Evolutionary conservation across 1,140 invertebrate species (phyloP), one percentile per base, ranked within the genome.

Genomic region (Bombus difficillimus): DNA sequence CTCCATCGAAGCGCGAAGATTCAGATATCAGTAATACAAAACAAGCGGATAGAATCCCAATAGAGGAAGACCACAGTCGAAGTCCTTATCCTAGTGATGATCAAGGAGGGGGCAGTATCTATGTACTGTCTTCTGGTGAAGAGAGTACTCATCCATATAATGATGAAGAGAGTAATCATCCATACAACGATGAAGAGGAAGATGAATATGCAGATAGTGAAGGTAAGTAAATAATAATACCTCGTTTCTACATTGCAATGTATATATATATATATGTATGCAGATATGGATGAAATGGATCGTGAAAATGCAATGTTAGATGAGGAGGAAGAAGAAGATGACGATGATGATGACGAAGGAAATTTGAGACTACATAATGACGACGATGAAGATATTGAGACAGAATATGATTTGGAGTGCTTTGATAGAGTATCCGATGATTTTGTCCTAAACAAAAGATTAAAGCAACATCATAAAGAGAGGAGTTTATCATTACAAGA

Each of bases 401-500:
- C 86, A 47, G 90, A 94, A 71, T 92, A 91, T 34, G 90, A 92
- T 8, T 43, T 39, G 12, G 89, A 91, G 12, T 89, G 85, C 59
- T 92, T 86, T 41, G 93, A 94, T 83, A 92, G 92, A 85, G 91
- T 91, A 3, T 94, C 94, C 0, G 94, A 94, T 66, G 94, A 95
- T 83, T 92, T 92, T 88, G 62, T 93, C 12, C 89, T 83, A 86
- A 93, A 84, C 80, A 92, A 32, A 80, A 91, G 80, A 91, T 80
- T 94, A 3, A 90, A 91, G 32, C 91, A 85, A 32, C 86, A 88
- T 34, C 86, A 91, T 15, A 93, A 93, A 90, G 92, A 93, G 78
- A 93, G 92, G 28, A 95, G 94, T 83, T 87, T 91, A 39, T 95
- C 94, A 37, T 90, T 95, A 28, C 93, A 95, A 89, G 94, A 95